A percentile compares a stretch with the other conserved stretches of the same genome.
Evolutionary conservation across 2,113 vertebrate species (phyloP).

Genomic region (Balaeniceps rex): DNA sequence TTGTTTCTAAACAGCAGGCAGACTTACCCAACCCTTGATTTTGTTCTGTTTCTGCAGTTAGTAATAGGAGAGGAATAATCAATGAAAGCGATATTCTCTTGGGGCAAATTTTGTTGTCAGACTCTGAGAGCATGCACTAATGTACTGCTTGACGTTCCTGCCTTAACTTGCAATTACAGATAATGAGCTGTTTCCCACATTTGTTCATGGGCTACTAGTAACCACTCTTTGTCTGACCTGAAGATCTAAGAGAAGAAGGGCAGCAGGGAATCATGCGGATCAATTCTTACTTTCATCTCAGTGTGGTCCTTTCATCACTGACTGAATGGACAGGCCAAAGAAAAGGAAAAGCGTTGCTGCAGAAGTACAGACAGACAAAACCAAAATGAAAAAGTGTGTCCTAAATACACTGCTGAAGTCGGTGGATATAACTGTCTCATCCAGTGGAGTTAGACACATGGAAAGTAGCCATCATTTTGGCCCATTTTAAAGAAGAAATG

Average conservation of each 20-base stretch:
- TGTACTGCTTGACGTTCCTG: not conserved
- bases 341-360: not conserved
- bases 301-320: not conserved
- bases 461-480: not conserved
- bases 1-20: not conserved
- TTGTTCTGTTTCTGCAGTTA: conserved; percentile 22
- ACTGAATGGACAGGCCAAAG: not conserved
- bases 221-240: not conserved
- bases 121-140: not conserved
- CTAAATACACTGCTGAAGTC: not conserved
- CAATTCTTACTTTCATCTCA: conserved; percentile 4
- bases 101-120: not conserved
- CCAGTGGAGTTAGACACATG: not conserved
- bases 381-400: not conserved
- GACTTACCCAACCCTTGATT: not conserved
- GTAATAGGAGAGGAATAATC: not conserved
- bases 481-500: not conserved
- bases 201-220: not conserved
- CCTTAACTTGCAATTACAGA: not conserved
- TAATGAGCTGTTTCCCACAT: not conserved
- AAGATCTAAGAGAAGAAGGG: not conserved
- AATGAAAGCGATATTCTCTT: not conserved
- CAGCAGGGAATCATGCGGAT: not conserved
- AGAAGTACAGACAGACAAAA: not conserved
- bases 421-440: not conserved